Evolutionary conservation across 53 echinoderm and acorn worm genomes (phyloP).

Genomic region (Holothuria scabra): DNA sequence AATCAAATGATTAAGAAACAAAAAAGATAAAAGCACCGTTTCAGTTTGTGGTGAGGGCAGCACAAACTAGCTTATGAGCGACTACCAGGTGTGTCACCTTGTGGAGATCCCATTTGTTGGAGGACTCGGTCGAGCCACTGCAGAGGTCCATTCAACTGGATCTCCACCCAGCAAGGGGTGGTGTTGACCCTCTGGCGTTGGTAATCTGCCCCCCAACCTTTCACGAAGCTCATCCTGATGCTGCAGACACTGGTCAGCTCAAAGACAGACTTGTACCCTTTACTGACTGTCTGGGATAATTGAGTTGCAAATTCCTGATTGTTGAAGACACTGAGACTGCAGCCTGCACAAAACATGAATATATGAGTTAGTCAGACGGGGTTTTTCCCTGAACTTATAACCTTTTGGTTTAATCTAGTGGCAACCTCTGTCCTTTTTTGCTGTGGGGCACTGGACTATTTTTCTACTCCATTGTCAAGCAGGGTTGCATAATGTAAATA

Average conservation of each 20-base stretch:
- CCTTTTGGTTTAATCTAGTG: too few species aligned
- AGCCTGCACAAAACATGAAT: slow-evolving; percentile 46
- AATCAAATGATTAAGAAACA: too few species aligned
- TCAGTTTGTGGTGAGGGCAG: too few species aligned
- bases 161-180: slow-evolving; percentile 85
- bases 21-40: too few species aligned
- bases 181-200: slow-evolving; percentile 79
- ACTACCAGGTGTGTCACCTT: slow-evolving; percentile 50
- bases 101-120: slow-evolving; percentile 75
- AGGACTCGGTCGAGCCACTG: slow-evolving; percentile 77
- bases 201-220: slow-evolving; percentile 91
- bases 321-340: slow-evolving; percentile 81
- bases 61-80: not conserved
- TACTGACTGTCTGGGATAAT: slow-evolving; percentile 79
- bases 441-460: too few species aligned
- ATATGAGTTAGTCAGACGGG: too few species aligned
- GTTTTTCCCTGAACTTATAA: too few species aligned
- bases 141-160: slow-evolving; percentile 73
- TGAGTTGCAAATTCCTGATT: slow-evolving; percentile 85
- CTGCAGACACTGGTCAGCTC: slow-evolving; percentile 81
- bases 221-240: slow-evolving; percentile 85
- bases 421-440: too few species aligned
- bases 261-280: slow-evolving; percentile 79
- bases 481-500: too few species aligned
- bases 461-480: too few species aligned